These are phyloP conservation scores for Andrena praecox DNA, from an alignment of 2,888 invertebrate genomes.

Conservation along the genomic window DNA sequence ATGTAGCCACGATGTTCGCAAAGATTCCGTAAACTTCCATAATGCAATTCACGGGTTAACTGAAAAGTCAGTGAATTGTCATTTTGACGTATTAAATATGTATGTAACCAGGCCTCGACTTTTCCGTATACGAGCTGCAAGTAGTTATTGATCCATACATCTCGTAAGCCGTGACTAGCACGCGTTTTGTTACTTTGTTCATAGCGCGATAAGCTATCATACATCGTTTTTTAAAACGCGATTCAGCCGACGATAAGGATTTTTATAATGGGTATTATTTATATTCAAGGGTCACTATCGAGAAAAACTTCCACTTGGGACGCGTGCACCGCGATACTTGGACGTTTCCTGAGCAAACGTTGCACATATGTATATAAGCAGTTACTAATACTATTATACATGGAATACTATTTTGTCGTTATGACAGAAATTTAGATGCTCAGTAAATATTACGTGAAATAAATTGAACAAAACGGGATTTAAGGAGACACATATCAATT, in stretches of 20 bases:
- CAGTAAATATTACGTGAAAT: too few relatives aligned
- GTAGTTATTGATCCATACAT: conserved; percentile 52
- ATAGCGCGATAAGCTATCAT: conserved; percentile 45
- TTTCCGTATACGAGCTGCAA: conserved; percentile 23
- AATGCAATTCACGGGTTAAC: neutral
- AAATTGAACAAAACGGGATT: too few relatives aligned
- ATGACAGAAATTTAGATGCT: too few relatives aligned
- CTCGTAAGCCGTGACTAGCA: conserved; percentile 25
- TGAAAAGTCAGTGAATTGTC: neutral
- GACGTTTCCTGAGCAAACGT: neutral
- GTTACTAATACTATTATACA: too few relatives aligned
- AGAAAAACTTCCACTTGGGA: neutral
- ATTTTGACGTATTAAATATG: conserved; percentile 17
- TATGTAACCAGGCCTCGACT: neutral
- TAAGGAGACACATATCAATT: too few relatives aligned
- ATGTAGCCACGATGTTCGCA: neutral
- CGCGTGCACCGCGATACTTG: neutral
- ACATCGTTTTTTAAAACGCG: conserved; percentile 19
- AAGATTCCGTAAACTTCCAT: neutral
- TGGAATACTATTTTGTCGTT: too few relatives aligned
- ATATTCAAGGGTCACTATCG: neutral
- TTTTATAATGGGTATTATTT: conserved; percentile 20
- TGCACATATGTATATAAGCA: too few relatives aligned
- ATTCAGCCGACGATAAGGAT: conserved; percentile 26
- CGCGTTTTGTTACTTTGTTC: conserved; percentile 57